Conservation (phyloP, 1,140 invertebrate genomes). For the Mercenaria mercenaria region DNA sequence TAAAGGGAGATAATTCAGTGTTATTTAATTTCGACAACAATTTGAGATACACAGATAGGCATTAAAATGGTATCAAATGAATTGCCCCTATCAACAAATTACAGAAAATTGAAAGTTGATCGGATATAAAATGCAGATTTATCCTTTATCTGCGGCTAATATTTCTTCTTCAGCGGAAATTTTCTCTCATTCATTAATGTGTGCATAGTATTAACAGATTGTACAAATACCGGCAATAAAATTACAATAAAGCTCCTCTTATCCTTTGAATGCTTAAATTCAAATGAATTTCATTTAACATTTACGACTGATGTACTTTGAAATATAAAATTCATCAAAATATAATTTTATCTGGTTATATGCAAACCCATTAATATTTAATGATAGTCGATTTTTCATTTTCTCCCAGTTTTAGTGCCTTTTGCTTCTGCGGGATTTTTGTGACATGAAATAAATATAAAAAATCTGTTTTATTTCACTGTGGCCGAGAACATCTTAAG, state of each 20-base stretch:
- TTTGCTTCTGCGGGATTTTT: constrained; percentile 1
- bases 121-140: background rate
- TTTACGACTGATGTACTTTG: constrained; percentile 7
- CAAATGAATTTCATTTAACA: constrained; percentile 23
- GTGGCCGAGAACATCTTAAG: background rate
- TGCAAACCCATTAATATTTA: background rate
- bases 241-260: constrained; percentile 5
- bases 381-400: background rate
- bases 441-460: background rate
- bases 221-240: background rate
- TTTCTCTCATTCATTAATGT: background rate
- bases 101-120: background rate
- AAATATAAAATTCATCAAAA: constrained; percentile 24
- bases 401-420: background rate
- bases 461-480: background rate
- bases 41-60: background rate
- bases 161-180: background rate
- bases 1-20: constrained; percentile 1
- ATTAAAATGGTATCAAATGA: background rate
- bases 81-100: constrained; percentile 7
- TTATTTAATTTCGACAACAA: background rate
- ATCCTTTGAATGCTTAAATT: constrained; percentile 4
- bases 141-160: background rate
- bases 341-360: constrained; percentile 7
- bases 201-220: constrained; percentile 19